A percentile compares a stretch with the other conserved stretches of the same genome.
These are phyloP conservation scores for Python bivittatus DNA, from an alignment of 2,113 vertebrate genomes.

Conservation along the genomic window DNA sequence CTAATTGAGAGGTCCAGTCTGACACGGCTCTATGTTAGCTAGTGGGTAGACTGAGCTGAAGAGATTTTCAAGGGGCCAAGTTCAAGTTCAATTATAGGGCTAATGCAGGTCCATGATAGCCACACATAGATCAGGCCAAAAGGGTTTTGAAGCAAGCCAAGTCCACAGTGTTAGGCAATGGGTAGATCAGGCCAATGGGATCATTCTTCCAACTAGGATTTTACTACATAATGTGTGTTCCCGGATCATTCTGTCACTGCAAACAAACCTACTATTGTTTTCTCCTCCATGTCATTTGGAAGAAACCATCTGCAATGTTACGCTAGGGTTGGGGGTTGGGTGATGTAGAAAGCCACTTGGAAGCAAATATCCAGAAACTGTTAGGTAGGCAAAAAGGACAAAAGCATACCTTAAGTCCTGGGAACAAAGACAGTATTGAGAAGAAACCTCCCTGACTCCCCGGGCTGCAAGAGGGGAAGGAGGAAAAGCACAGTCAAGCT, in stretches of 20 bases:
- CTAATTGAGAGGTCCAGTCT: not conserved
- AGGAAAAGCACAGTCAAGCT: not conserved
- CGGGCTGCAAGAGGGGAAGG: not conserved
- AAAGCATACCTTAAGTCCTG: not conserved
- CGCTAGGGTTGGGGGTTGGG: not conserved
- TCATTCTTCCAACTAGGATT: not conserved
- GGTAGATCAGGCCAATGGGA: not conserved
- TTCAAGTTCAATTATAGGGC: not conserved
- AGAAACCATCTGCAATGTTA: not conserved
- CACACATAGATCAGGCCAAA: not conserved
- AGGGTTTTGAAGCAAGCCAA: not conserved
- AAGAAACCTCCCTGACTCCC: not conserved
- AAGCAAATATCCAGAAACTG: not conserved
- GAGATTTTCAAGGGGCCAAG: not conserved
- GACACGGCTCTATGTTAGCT: not conserved
- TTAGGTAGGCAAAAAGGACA: not conserved
- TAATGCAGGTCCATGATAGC: not conserved
- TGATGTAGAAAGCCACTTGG: not conserved
- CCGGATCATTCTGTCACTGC: not conserved
- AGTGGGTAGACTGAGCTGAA: not conserved
- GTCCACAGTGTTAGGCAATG: not conserved
- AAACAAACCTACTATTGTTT: not conserved
- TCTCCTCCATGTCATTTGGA: not conserved
- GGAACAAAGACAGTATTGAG: not conserved
- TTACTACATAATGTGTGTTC: not conserved